Evolutionary conservation across 2,888 invertebrate genomes (phyloP), one percentile per base, ranked within the genome.

Genomic region (Rhagonycha lutea): DNA sequence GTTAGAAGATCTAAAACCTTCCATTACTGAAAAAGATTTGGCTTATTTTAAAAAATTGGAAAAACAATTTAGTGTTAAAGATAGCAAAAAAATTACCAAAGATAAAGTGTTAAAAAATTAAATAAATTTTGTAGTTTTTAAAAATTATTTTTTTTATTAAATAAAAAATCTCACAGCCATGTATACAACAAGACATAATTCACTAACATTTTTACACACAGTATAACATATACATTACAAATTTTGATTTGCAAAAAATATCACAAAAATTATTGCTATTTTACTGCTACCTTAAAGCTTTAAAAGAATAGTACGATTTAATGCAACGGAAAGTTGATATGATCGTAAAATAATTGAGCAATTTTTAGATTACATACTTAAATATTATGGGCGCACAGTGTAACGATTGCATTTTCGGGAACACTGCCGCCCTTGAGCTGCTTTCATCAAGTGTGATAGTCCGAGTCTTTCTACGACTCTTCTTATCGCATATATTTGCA

Each of bases 1-100:
- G 0, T 90, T 92, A 14, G 87, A 88, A 73, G 89, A 91, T 70
- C 91, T 94, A 79, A 90, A 92, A 77, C 94, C 95, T 1, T 95
- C 95, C 0, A 92, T 95, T 12, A 92, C 91, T 26, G 88, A 89
- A 60, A 90, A 91, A 73, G 95, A 95, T 86, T 87, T 95, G 83
- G 87, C 89, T 18, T 94, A 94, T 86, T 95, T 93, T 82, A 90
- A 91, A 14, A 84, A 84, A 74, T 81, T 88, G 62, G 84, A 84
- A 72, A 77, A 77, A n/a, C 86, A 87, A 79, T 79, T 86, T 78
- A 62, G 72, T 9, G 78, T 73, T 26, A 79, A 77, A 65, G 74
- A 28, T 73, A 61, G 67, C 24, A 68, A 8, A 18, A 69, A 63
- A 65, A 74, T 23, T 65, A 32, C 26, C 9, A 61, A 29, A 65